Evolutionary conservation across 2,888 invertebrate species (phyloP), one percentile per base, ranked within the genome.

Genomic region (Amblyjoppa fuscipennis): DNA sequence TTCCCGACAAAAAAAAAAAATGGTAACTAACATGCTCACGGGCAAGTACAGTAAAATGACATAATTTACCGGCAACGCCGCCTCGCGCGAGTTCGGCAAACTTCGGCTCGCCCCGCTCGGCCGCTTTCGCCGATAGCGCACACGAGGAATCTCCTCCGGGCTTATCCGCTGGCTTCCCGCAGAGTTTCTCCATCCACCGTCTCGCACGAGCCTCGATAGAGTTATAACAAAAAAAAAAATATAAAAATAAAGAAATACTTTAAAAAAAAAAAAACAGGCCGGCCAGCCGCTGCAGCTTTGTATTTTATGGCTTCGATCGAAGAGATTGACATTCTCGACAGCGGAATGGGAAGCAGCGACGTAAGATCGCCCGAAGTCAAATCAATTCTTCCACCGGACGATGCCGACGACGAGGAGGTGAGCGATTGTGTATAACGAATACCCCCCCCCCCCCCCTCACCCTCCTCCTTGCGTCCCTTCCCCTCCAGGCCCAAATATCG

Each of bases 331-430:
- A 76, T 86, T 53, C 84, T 92, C 79, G 93, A 93, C 86, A 93
- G 93, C 92, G 93, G 93, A 84, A 93, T 93, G 93, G 93, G 91
- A 71, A 93, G 92, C 89, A 93, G 92, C 89, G 93, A 93, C 85
- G 90, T 90, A 51, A 90, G 90, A 71, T 93, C 93, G 49, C 93
- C 93, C 59, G 93, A 93, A 88, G 89, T 92, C n/a, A 93, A 93
- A 89, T 90, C 92, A 45, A 87, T 92, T 85, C 89, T 93, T 81
- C 91, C 92, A 53, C 90, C 91, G n/a, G 92, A 93, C 31, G 93
- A 92, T 56, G 91, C 91, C 5, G 93, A 93, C 74, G 89, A 90
- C 59, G 93, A 93, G 41, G 93, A 93, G 89, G 93, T 92, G 88
- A 75, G 79, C 78, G 38, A 38, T 20, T 64, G 70, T 45, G 3